Evolutionary conservation across 2,888 invertebrate genomes (phyloP), one percentile per base, ranked within the genome.

Genomic region (Anagyrus pseudococci): DNA sequence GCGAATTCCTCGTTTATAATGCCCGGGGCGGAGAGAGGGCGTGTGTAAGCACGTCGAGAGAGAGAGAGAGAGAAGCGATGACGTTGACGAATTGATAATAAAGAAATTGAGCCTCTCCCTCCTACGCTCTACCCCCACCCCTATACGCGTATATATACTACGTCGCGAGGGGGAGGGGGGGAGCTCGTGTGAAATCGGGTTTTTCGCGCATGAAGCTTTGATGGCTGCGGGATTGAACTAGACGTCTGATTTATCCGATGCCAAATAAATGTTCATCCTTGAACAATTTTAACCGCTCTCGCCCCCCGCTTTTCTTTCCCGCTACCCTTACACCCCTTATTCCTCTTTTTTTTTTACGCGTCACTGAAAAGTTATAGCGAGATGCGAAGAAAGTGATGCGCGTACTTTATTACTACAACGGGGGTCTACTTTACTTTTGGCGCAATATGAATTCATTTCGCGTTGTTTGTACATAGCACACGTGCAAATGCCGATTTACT

Each of bases 11-110:
- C n/a, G n/a, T n/a, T n/a, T n/a, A n/a, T n/a, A n/a, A n/a, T n/a
- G 23, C 54, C 1, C 33, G 22, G 20, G 10, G n/a, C 15, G 6
- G n/a, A 20, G 1, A n/a, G 8, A n/a, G 22, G n/a, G 23, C 48
- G 48, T 43, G 29, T 29, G 23, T n/a, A 50, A 44, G 17, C 19
- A 47, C 25, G 43, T 43, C 48, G 56, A 47, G 13, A 8, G 29
- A 4, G 29, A 10, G 29, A 7, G 29, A 10, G 29, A 10, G 29
- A 10, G 29, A 10, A 23, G 49, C 23, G 33, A 49, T 47, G 64
- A 58, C 64, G 25, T 58, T 61, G 61, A 61, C 61, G 59, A 50
- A 65, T 65, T 61, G 64, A 61, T 57, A 60, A 61, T 57, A 56
- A 61, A 58, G 57, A 61, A 58, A 61, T 61, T 37, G 49, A 60